phyloP scores from a whole-genome alignment of 92 coral and sea anemone species.

The Zoanthus sansibaricus region DNA sequence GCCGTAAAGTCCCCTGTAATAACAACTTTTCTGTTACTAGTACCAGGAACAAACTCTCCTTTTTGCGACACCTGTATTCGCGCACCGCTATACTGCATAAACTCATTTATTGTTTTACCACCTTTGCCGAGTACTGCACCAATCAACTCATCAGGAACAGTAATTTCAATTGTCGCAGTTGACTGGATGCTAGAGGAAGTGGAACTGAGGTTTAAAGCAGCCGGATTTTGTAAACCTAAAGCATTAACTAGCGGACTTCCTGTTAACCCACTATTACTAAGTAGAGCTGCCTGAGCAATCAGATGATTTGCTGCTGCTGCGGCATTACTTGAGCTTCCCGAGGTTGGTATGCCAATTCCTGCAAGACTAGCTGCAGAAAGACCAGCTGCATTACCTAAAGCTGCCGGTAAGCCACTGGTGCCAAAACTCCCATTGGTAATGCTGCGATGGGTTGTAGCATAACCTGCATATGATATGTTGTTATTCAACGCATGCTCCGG shows the following conservation, averaged over 20 bases:
- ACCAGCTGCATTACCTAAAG: slow-evolving; percentile 60
- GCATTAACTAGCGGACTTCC: slow-evolving; percentile 81
- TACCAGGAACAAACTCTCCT: slow-evolving; percentile 97
- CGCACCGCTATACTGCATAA: slow-evolving; percentile 99
- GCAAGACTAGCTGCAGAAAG: slow-evolving; percentile 76
- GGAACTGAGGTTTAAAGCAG: slow-evolving; percentile 70
- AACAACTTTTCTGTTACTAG: slow-evolving; percentile 96
- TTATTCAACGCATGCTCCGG: slow-evolving; percentile 97
- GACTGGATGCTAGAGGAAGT: slow-evolving; percentile 87
- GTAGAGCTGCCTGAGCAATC: slow-evolving; percentile 93
- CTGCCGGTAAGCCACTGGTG: slow-evolving; percentile 29
- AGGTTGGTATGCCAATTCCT: slow-evolving; percentile 86
- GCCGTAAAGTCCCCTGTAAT: slow-evolving; percentile 95
- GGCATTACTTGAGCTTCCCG: slow-evolving; percentile 65
- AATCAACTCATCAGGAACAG: slow-evolving; percentile 96
- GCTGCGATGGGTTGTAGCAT: slow-evolving; percentile 50
- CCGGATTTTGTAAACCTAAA: slow-evolving; percentile 75
- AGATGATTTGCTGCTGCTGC: slow-evolving; percentile 81
- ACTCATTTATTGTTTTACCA: slow-evolving; percentile 96
- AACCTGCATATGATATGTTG: slow-evolving; percentile 93
- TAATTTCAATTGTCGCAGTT: slow-evolving; percentile 94
- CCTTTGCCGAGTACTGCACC: slow-evolving; percentile 97
- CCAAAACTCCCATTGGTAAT: slow-evolving; percentile 66
- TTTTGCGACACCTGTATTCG: slow-evolving; percentile 96
- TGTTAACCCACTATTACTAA: slow-evolving; percentile 83